Conservation (phyloP, 2,113 vertebrate genomes). For the Eptesicus fuscus region DNA sequence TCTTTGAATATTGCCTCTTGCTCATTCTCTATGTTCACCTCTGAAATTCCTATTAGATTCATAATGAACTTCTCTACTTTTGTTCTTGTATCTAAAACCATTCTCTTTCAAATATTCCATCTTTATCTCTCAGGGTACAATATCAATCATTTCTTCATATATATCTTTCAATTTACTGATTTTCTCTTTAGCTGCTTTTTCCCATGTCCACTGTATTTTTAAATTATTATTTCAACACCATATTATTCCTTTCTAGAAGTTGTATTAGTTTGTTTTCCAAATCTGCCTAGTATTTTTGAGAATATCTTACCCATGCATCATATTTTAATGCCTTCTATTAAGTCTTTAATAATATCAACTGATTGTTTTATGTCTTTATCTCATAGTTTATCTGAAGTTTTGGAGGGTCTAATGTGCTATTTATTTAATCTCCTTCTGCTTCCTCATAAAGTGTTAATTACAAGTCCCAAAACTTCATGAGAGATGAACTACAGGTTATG, state of each 20-base stretch:
- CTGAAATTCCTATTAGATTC: not conserved
- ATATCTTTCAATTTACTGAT: not conserved
- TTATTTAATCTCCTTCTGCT: constrained; percentile 2
- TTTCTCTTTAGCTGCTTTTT: constrained; percentile 21
- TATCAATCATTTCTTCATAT: not conserved
- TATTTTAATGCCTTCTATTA: not conserved
- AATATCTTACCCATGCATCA: not conserved
- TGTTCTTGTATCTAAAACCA: not conserved
- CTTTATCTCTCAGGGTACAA: not conserved
- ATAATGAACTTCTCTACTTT: not conserved
- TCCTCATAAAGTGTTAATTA: not conserved
- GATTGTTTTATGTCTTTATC: not conserved
- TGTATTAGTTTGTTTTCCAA: not conserved
- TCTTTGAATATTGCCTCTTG: not conserved
- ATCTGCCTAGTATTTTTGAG: not conserved
- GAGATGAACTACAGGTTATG: not conserved
- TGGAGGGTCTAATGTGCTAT: not conserved
- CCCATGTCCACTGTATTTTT: not conserved
- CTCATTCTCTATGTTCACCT: not conserved
- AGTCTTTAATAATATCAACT: not conserved
- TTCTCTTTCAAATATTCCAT: not conserved
- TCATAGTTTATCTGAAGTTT: not conserved
- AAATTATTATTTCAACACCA: not conserved
- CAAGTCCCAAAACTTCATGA: not conserved
- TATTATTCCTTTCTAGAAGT: not conserved